Evolutionary conservation across 2,888 invertebrate genomes (phyloP), one percentile per base, ranked within the genome.

Genomic region (Itoplectis maculator): DNA sequence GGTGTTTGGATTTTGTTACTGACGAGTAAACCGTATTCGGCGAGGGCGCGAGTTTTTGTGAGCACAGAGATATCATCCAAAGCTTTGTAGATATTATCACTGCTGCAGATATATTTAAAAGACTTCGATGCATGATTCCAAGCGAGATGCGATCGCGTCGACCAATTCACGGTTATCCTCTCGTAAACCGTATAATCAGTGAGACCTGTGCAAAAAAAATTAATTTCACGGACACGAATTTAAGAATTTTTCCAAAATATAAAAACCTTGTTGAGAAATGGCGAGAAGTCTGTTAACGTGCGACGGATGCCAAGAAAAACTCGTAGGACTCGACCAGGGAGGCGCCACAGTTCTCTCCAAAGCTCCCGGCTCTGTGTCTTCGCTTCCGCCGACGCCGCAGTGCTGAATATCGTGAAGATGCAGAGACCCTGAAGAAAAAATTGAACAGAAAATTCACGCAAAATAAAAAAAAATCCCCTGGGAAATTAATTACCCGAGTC

Each of bases 371-470:
- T 97, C 97, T 18, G 96, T 95, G 83, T 96, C 95, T 88, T 97
- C 97, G 84, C 96, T 96, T 84, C 95, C 95, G 93, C 93, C 81
- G 95, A 95, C 89, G 40, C 92, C 92, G 76, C 92, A 91, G 61
- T 96, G 96, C 88, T 97, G 97, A 81, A 99, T 96, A 92, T 99
- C 98, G 91, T 97, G 97, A 47, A 99, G 94, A 84, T 96, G 96
- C 35, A 99, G 94, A 13, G 95, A 94, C 54, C 87, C 92, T 92
- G 54, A 42, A 37, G 42, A 15, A 35, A 68, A 20, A 72, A n/a
- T n/a, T n/a, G n/a, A 29, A 29, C 5, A 29, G 29, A 5, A 3
- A 29, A 29, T 29, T 29, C 5, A 29, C 29, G 5, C 56, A 29
- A 42, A 23, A 20, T 61, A 15, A 61, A 63, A 5, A 61, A 40